These are phyloP conservation scores for Heterocephalus glaber DNA, from an alignment of 2,113 vertebrate species.

Conservation along the genomic window DNA sequence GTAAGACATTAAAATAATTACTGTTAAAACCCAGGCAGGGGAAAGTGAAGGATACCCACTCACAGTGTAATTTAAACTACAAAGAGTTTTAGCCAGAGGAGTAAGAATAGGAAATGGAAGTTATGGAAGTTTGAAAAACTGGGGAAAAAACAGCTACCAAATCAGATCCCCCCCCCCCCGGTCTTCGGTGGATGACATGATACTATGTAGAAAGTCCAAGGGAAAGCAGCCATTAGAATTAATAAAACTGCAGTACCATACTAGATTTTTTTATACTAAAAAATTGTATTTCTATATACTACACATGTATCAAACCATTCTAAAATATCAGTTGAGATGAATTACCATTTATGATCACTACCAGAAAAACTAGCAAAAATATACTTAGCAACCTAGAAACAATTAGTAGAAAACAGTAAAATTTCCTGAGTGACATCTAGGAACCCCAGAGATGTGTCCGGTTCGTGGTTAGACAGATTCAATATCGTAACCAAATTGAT, in stretches of 20 bases:
- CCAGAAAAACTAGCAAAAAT: background rate
- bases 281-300: background rate
- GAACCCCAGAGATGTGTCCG: background rate
- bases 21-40: background rate
- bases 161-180: background rate
- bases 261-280: background rate
- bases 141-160: background rate
- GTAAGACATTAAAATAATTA: slow-evolving; percentile 31
- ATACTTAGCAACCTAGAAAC: background rate
- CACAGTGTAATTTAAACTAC: background rate
- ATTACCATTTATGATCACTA: background rate
- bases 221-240: background rate
- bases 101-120: background rate
- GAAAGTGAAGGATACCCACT: background rate
- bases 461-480: background rate
- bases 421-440: background rate
- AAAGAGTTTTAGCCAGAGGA: background rate
- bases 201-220: background rate
- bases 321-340: slow-evolving; percentile 28
- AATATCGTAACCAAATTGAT: background rate
- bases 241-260: background rate
- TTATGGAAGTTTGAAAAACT: background rate
- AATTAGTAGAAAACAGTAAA: background rate
- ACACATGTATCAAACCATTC: background rate
- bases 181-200: background rate